Percentiles rank a stretch among this genome's conserved stretches.
phyloP scores from a whole-genome alignment of 2,113 vertebrate genomes.

The Neolamprologus modestus region DNA sequence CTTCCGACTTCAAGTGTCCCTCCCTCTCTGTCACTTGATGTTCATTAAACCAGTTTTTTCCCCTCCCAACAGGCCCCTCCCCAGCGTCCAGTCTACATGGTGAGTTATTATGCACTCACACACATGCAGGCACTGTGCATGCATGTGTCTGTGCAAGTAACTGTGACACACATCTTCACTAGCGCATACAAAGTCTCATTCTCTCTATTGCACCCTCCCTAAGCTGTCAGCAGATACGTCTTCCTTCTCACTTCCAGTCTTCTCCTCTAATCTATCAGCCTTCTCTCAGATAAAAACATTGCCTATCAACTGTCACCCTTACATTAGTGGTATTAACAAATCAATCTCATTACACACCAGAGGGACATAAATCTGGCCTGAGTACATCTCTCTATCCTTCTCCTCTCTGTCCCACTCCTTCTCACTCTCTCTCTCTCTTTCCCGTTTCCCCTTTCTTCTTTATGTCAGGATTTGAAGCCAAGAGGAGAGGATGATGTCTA shows the following conservation, averaged over 20 bases:
- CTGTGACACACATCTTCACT: neutral
- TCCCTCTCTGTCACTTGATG: conserved; percentile 31
- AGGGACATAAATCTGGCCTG: conserved; percentile 44
- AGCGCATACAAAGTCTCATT: conserved; percentile 1
- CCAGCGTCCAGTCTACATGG: conserved; percentile 72
- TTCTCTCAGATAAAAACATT: conserved; percentile 28
- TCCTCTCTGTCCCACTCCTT: neutral
- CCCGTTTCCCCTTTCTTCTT: conserved; percentile 6
- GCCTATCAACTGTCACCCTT: conserved; percentile 32
- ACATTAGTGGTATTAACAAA: conserved; percentile 66
- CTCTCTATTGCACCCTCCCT: neutral
- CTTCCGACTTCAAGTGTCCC: neutral
- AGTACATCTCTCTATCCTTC: conserved; percentile 11
- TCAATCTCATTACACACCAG: conserved; percentile 50
- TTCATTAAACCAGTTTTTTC: conserved; percentile 50
- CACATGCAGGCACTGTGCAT: neutral
- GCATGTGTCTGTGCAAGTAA: neutral
- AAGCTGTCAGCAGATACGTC: conserved; percentile 43
- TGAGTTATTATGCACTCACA: conserved; percentile 54
- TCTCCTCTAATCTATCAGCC: conserved; percentile 22
- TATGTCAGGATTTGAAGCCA: conserved; percentile 71
- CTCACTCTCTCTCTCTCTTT: neutral
- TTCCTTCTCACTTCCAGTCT: conserved; percentile 8
- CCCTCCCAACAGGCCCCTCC: conserved; percentile 52
- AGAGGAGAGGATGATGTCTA: conserved; percentile 68